Evolutionary conservation across 2,797 vertebrate species (phyloP), one percentile per base, ranked within the genome.

Genomic region (Carcharodon carcharias): DNA sequence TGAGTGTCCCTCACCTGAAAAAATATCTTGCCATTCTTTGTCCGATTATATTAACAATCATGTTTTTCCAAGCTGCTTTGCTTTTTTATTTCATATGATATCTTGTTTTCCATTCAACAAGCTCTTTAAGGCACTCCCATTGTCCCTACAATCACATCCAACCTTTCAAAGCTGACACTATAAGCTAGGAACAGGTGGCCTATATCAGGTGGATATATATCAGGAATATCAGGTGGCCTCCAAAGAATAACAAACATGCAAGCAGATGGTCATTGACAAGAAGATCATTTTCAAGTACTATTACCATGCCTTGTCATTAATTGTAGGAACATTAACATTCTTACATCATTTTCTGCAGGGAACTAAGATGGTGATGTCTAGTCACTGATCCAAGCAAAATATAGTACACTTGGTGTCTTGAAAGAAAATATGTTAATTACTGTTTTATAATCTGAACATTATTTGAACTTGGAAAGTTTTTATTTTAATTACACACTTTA

Each of bases 371-470:
- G 18, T 21, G 2, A 63, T n/a, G 58, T 63, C 56, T 92, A 0
- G 4, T 35, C 31, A 92, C 89, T 92, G 56, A 92, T 92, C 35
- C 9, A 63, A 21, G 28, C 31, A 82, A 82, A 56, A 92, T 61
- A 92, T 61, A 11, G n/a, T 56, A 11, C 54, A 88, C 87, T 56
- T 92, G 58, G 56, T 92, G 31, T 92, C 89, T 92, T 1, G 31
- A 58, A 92, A 92, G 56, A 92, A 56, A n/a, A 92, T 56, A 50
- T 61, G 54, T n/a, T 92, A 61, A 92, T 92, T 63, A 92, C 58
- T 58, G 35, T 18, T 58, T 61, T 92, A n/a, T 31, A 63, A 18
- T 92, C 28, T 18, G 54, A 92, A 35, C 89, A 92, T 63, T n/a
- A 16, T 63, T 92, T 63, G 56, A 92, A 63, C 35, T 92, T 63